These are phyloP conservation scores for Taenaris catops DNA, from an alignment of 2,888 invertebrate genomes.

Conservation along the genomic window DNA sequence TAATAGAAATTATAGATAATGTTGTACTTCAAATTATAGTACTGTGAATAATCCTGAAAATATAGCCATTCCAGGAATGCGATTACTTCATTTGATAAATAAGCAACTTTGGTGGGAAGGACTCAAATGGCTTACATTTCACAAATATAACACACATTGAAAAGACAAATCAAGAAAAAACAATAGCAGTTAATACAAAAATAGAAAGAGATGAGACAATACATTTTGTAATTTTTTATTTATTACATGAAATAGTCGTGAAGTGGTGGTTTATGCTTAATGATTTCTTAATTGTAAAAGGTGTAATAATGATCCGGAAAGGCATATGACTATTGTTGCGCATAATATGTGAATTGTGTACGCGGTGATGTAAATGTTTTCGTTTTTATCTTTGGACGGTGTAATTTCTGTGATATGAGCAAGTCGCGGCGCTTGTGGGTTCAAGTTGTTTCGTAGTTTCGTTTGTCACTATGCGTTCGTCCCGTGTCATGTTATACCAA, in stretches of 20 bases:
- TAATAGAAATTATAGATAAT: slow-evolving; percentile 25
- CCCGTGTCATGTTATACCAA: too few species aligned
- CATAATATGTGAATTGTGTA: too few species aligned
- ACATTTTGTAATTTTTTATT: slow-evolving; percentile 3
- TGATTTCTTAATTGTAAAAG: slow-evolving; percentile 16
- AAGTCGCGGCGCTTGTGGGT: too few species aligned
- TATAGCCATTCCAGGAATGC: slow-evolving; percentile 13
- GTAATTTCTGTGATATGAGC: too few species aligned
- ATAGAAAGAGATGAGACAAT: not conserved
- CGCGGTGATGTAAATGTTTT: too few species aligned
- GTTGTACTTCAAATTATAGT: slow-evolving; percentile 7
- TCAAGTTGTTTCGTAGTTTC: too few species aligned
- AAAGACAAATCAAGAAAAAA: not conserved
- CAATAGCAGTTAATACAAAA: slow-evolving; percentile 1
- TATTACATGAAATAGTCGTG: slow-evolving; percentile 13
- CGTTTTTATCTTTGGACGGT: too few species aligned
- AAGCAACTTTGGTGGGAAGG: slow-evolving; percentile 20
- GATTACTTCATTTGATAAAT: slow-evolving; percentile 10
- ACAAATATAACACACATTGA: not conserved
- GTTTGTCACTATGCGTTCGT: too few species aligned
- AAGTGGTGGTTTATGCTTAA: slow-evolving; percentile 22
- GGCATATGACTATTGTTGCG: too few species aligned
- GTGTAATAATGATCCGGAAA: too few species aligned
- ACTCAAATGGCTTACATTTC: slow-evolving; percentile 17
- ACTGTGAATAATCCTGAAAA: slow-evolving; percentile 17